Base-by-base conservation (phyloP, 2,888 invertebrate species). In the Tipula lateralis region DNA sequence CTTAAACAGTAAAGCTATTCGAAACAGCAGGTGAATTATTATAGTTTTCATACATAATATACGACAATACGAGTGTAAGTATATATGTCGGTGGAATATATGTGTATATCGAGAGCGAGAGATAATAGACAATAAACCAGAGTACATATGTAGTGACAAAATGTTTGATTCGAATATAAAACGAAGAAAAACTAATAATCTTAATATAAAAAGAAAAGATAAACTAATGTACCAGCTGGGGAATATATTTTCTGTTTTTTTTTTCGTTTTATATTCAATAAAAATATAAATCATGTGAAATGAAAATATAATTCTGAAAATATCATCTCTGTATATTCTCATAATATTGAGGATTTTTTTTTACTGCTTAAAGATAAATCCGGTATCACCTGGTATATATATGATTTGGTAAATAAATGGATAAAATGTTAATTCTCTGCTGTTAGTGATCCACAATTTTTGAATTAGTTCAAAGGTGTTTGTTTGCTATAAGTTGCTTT, bases 21-120 rank as follows among this genome's bases (percentile, higher is more conserved):
- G 19, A 66, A 66, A 66, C 66, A 66, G 66, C 66, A 66, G 66
- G 66, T 66, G 66, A 66, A 66, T 66, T 66, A 66, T 66, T 66
- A 66, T 66, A 66, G 66, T 66, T 39, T 39, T 66, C 9, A 44
- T 39, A 39, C 5, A n/a, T 66, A 66, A 24, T 66, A 66, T 66
- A n/a, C n/a, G 66, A 24, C 19, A 66, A 66, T 66, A 66, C 32
- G 3, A 32, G n/a, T n/a, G n/a, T 34, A 34, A 34, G 9, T 34
- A 16, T 16, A 44, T 0, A n/a, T n/a, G n/a, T n/a, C n/a, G n/a
- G n/a, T n/a, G n/a, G n/a, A n/a, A n/a, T 5, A 44, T 19, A 6
- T 44, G n/a, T n/a, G 16, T 16, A n/a, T n/a, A 44, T 16, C n/a
- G 3, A n/a, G 24, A 66, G 24, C n/a, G 66, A 66, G 66, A 66